Percentiles rank a stretch among this genome's conserved stretches.
Evolutionary conservation across 2,797 vertebrate genomes (phyloP).

Genomic region (Danio albolineatus): DNA sequence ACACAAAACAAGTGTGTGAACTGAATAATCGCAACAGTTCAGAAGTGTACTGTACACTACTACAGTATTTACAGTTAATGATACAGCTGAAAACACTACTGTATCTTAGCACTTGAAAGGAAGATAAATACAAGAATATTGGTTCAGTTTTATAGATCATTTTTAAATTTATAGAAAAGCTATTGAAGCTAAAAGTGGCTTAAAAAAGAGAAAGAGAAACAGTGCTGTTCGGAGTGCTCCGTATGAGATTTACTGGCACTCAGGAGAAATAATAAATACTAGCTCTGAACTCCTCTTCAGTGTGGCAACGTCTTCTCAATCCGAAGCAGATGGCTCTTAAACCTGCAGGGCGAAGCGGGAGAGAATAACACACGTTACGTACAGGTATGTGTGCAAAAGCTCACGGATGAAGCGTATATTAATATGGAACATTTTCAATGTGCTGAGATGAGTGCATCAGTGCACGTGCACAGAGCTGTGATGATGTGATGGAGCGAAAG

Average conservation of each 20-base stretch:
- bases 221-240: slow-evolving; percentile 64
- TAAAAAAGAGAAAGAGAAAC: slow-evolving; percentile 58
- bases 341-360: slow-evolving; percentile 56
- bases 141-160: slow-evolving; percentile 60
- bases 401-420: background rate
- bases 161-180: slow-evolving; percentile 59
- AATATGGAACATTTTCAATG: background rate
- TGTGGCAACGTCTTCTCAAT: slow-evolving; percentile 44
- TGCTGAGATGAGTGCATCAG: slow-evolving; percentile 37
- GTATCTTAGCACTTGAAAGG: slow-evolving; percentile 59
- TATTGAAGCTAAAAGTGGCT: slow-evolving; percentile 62
- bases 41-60: slow-evolving; percentile 66
- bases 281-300: slow-evolving; percentile 36
- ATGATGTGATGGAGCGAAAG: slow-evolving; percentile 42
- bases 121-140: slow-evolving; percentile 69
- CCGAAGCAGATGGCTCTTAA: slow-evolving; percentile 56
- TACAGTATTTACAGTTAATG: slow-evolving; percentile 74
- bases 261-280: slow-evolving; percentile 59
- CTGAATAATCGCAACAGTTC: background rate
- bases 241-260: slow-evolving; percentile 45
- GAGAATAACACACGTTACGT: slow-evolving; percentile 11
- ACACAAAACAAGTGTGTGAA: background rate
- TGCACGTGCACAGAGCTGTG: slow-evolving; percentile 21
- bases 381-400: background rate
- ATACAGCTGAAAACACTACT: slow-evolving; percentile 69